Evolutionary conservation across 1,140 invertebrate species (phyloP).

Genomic region (Bombus superbus): DNA sequence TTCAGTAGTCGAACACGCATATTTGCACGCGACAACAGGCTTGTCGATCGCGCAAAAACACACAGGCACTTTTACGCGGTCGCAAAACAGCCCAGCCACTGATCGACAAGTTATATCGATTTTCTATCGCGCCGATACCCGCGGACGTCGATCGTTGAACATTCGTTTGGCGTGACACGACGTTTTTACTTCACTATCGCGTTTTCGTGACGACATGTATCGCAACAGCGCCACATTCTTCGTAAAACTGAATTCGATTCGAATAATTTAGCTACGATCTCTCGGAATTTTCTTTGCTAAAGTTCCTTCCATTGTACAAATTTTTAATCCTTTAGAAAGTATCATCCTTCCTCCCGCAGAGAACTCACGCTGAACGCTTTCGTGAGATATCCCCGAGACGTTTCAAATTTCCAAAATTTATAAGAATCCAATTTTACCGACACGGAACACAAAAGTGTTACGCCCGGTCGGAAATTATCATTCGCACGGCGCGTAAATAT

Average conservation of each 20-base stretch:
- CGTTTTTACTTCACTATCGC: neutral
- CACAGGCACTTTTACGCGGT: neutral
- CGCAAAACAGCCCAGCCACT: neutral
- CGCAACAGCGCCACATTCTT: neutral
- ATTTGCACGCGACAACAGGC: constrained; percentile 16
- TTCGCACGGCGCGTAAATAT: constrained; percentile 20
- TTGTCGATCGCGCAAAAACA: neutral
- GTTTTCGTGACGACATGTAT: neutral
- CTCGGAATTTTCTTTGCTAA: neutral
- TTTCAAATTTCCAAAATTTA: constrained; percentile 17
- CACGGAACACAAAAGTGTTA: constrained; percentile 4
- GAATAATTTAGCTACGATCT: neutral
- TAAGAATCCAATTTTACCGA: neutral
- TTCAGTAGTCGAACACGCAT: neutral
- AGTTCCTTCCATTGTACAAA: neutral
- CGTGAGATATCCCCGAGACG: neutral
- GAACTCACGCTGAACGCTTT: no score
- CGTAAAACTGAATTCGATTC: neutral
- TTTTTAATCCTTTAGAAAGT: neutral
- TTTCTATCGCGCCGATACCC: constrained; percentile 28
- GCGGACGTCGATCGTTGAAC: constrained; percentile 26
- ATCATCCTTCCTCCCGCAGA: neutral
- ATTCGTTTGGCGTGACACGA: neutral
- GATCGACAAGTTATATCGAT: constrained; percentile 41
- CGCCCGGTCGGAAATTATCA: neutral